phyloP scores from a whole-genome alignment of 2,888 invertebrate genomes.

The Dyspetes luteomarginatus region DNA sequence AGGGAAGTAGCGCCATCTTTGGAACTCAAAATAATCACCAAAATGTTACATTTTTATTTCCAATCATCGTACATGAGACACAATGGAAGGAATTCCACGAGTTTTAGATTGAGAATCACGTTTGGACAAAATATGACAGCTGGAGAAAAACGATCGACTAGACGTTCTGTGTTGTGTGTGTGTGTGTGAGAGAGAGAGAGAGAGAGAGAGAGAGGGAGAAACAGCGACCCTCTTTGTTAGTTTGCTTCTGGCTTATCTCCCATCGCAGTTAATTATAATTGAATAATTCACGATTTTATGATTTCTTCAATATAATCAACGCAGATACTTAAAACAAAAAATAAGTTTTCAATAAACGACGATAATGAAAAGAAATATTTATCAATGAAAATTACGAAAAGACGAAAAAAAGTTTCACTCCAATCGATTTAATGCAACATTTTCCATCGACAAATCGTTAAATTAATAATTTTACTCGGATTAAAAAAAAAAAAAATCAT shows the following conservation, averaged over 20 bases:
- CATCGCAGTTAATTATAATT: background rate
- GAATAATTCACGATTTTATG: slow-evolving; percentile 25
- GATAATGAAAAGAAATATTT: too few species aligned
- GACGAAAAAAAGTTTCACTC: background rate
- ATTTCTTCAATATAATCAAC: too few species aligned
- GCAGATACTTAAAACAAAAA: too few species aligned
- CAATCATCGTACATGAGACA: background rate
- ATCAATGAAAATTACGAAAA: too few species aligned
- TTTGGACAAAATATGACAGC: background rate
- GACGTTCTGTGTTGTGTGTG: too few species aligned
- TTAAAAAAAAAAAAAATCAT: background rate
- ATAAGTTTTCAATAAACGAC: too few species aligned
- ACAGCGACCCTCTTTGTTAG: slow-evolving; percentile 58
- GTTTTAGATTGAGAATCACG: slow-evolving; percentile 15
- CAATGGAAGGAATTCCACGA: background rate
- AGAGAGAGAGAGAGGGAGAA: too few species aligned
- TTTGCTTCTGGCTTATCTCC: slow-evolving; percentile 14
- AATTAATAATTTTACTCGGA: slow-evolving; percentile 1
- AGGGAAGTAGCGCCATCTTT: slow-evolving; percentile 8
- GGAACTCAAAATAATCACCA: slow-evolving; percentile 17
- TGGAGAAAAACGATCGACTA: slow-evolving; percentile 25
- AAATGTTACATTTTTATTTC: slow-evolving; percentile 15
- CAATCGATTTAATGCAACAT: too few species aligned
- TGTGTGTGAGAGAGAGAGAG: too few species aligned
- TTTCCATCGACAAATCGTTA: too few species aligned